Conservation (phyloP, 2,888 invertebrate genomes). For the Xylophagus ater region DNA sequence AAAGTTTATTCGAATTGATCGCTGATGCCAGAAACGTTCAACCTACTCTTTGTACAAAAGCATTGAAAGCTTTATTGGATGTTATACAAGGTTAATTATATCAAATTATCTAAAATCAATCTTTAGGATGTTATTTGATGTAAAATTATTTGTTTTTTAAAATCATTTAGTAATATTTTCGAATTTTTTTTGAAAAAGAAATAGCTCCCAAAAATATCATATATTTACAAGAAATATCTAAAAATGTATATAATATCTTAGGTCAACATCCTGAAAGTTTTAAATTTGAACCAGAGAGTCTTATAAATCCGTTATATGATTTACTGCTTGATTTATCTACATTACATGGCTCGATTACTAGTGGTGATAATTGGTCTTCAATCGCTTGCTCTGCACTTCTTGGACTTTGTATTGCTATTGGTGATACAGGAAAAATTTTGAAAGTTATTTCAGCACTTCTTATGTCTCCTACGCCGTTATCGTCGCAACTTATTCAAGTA, state of each 20-base stretch:
- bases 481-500: constrained; percentile 71
- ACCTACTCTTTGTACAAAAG: constrained; percentile 76
- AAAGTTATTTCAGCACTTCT: constrained; percentile 77
- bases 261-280: constrained; percentile 39
- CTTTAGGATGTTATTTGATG: no score
- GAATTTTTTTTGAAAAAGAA: no score
- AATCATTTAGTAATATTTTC: no score
- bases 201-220: no score
- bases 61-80: constrained; percentile 77
- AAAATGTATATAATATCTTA: background rate
- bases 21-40: constrained; percentile 74
- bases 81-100: constrained; percentile 70
- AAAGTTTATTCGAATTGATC: constrained; percentile 84
- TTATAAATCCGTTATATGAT: constrained; percentile 69
- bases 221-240: constrained; percentile 12
- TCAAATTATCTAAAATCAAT: background rate
- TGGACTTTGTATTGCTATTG: constrained; percentile 83
- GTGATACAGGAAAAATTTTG: constrained; percentile 82
- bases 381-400: constrained; percentile 86
- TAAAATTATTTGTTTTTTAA: no score
- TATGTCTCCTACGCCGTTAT: constrained; percentile 69
- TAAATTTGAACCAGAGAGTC: constrained; percentile 40
- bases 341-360: constrained; percentile 46
- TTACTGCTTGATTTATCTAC: constrained; percentile 74
- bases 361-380: constrained; percentile 64